Evolutionary conservation across 2,797 vertebrate genomes (phyloP).

Genomic region (Valencia hispanica): DNA sequence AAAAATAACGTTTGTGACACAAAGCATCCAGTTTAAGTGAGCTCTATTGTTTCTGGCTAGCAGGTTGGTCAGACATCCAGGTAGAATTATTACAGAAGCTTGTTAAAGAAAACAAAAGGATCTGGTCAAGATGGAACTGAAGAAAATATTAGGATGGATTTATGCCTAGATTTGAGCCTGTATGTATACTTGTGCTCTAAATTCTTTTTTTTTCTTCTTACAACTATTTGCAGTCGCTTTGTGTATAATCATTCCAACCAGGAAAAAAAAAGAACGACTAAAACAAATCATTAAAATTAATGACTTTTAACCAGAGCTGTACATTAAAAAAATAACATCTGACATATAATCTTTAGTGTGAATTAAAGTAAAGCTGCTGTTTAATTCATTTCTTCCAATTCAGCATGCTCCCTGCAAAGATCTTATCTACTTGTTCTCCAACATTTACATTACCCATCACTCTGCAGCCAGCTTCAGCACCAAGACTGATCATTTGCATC

Average conservation of each 20-base stretch:
- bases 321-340: not conserved
- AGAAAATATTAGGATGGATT: not conserved
- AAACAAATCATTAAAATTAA: not conserved
- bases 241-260: not conserved
- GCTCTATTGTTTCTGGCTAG: not conserved
- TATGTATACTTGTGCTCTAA: not conserved
- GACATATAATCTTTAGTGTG: not conserved
- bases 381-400: not conserved
- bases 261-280: not conserved
- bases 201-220: not conserved
- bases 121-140: not conserved
- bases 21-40: no score
- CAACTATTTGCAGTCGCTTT: not conserved
- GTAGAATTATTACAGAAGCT: not conserved
- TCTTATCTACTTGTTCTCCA: not conserved
- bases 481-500: not conserved
- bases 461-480: not conserved
- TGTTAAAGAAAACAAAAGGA: not conserved
- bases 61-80: not conserved
- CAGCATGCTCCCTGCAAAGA: not conserved
- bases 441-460: not conserved
- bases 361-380: constrained; percentile 4
- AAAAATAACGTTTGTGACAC: not conserved
- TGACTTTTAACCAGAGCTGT: not conserved
- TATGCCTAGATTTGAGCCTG: not conserved